Evolutionary conservation across 2,888 invertebrate genomes (phyloP), one percentile per base, ranked within the genome.

Genomic region (Orthonychiurus folsomi): DNA sequence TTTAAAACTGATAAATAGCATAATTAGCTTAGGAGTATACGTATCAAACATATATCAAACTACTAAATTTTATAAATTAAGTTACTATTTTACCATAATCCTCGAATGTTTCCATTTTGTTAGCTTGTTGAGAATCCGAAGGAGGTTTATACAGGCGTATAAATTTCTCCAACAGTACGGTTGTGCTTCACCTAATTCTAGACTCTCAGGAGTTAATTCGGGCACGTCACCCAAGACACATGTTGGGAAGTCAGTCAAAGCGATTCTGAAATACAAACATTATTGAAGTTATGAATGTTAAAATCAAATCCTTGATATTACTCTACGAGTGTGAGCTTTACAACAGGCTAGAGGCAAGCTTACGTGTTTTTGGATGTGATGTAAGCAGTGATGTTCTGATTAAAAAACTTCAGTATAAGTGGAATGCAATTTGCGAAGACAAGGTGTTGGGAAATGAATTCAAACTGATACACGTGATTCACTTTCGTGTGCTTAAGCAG

Each of bases 21-120:
- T 25, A 1, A 18, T 37, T 12, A 21, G 50, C 21, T 24, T 20
- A 61, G 24, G 53, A 60, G 53, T n/a, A n/a, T n/a, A n/a, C n/a
- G n/a, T n/a, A n/a, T n/a, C n/a, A n/a, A n/a, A 37, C 26, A 3
- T n/a, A 59, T 25, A 50, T 5, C 9, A 3, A 56, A 56, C 24
- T 56, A 25, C 24, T 20, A 21, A 5, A 25, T 5, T 56, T 9
- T 56, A 5, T 21, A 56, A 48, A 47, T 21, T 57, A 27, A 57
- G 3, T 28, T 61, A n/a, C 9, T 5, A 21, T 50, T 64, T 74
- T 76, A 82, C 82, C 93, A 93, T 93, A 66, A 93, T 93, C 69
- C 99, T 85, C n/a, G 97, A 96, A 78, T 97, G 96, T 77, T 99
- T 99, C 93, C 97, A 96, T 79, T 99, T 99, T 52, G 96, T 97